Evolutionary conservation across 2,113 vertebrate species (phyloP).

Genomic region (Sebastes schlegelii): DNA sequence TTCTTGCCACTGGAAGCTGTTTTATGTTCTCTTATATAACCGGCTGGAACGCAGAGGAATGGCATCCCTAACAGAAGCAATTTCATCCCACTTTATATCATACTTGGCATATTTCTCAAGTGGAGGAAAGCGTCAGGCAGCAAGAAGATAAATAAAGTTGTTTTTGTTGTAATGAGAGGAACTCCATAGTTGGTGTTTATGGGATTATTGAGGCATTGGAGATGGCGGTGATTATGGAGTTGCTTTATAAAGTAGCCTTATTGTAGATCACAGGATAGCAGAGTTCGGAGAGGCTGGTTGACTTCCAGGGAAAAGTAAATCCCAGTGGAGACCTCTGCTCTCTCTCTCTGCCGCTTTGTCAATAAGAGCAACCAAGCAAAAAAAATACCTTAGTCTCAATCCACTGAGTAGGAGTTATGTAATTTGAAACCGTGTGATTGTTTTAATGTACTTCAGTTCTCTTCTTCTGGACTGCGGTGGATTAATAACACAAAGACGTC

Average conservation of each 20-base stretch:
- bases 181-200: slow-evolving; percentile 36
- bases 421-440: slow-evolving; percentile 52
- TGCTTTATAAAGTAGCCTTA: slow-evolving; percentile 34
- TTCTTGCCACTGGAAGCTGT: slow-evolving; percentile 34
- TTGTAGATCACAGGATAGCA: slow-evolving; percentile 18
- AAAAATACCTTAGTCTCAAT: slow-evolving; percentile 33
- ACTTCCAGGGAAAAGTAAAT: slow-evolving; percentile 52
- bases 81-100: slow-evolving; percentile 28
- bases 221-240: slow-evolving; percentile 32
- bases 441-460: slow-evolving; percentile 2
- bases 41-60: slow-evolving; percentile 21
- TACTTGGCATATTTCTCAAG: slow-evolving; percentile 17
- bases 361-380: slow-evolving; percentile 55
- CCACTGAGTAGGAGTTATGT: slow-evolving; percentile 41
- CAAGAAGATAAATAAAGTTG: slow-evolving; percentile 1
- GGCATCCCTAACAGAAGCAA: slow-evolving; percentile 11
- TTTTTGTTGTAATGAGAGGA: slow-evolving; percentile 41
- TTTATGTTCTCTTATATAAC: slow-evolving; percentile 46
- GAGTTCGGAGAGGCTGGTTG: slow-evolving; percentile 22
- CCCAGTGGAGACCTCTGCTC: slow-evolving; percentile 31
- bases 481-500: neutral
- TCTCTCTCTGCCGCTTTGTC: slow-evolving; percentile 33
- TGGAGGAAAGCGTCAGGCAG: neutral
- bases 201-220: slow-evolving; percentile 22
- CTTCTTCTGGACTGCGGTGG: neutral